phyloP scores from a whole-genome alignment of 2,888 invertebrate species.

The Myopa testacea region DNA sequence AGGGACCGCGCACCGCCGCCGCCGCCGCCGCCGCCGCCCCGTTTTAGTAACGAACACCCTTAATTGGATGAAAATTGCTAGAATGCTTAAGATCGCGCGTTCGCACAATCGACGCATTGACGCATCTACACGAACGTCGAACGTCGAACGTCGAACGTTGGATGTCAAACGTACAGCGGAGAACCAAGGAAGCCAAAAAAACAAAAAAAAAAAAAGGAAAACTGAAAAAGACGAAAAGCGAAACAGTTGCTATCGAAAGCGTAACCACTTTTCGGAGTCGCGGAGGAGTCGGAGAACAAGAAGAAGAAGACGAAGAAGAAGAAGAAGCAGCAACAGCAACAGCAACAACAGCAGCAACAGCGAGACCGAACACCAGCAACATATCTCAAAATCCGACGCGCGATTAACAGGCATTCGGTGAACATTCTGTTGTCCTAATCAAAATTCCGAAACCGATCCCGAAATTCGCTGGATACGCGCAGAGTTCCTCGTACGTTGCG shows the following conservation, averaged over 20 bases:
- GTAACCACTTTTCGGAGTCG: slow-evolving; percentile 5
- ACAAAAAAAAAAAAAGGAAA: slow-evolving; percentile 13
- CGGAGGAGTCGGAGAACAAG: too few species aligned
- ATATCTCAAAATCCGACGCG: slow-evolving; percentile 63
- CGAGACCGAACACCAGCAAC: slow-evolving; percentile 6
- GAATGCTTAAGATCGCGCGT: slow-evolving; percentile 61
- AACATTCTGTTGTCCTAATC: slow-evolving; percentile 65
- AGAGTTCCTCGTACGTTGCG: slow-evolving; percentile 26
- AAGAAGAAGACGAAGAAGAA: not conserved
- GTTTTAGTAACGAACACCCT: slow-evolving; percentile 54
- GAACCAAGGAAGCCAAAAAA: not conserved
- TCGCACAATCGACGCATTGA: slow-evolving; percentile 51
- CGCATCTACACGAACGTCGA: slow-evolving; percentile 31
- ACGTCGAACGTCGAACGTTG: slow-evolving; percentile 7
- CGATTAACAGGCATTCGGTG: slow-evolving; percentile 55
- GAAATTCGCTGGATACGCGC: slow-evolving; percentile 35
- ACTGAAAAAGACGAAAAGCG: slow-evolving; percentile 35
- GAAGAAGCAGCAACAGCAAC: not conserved
- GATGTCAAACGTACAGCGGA: not conserved
- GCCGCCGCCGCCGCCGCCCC: not conserved
- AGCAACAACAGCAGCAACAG: too few species aligned
- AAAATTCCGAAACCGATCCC: slow-evolving; percentile 64
- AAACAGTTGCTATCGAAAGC: not conserved
- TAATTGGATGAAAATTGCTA: slow-evolving; percentile 69
- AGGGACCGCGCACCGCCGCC: not conserved